These are phyloP conservation scores for Psittacula derbiana DNA, from an alignment of 2,797 vertebrate species.

Conservation along the genomic window DNA sequence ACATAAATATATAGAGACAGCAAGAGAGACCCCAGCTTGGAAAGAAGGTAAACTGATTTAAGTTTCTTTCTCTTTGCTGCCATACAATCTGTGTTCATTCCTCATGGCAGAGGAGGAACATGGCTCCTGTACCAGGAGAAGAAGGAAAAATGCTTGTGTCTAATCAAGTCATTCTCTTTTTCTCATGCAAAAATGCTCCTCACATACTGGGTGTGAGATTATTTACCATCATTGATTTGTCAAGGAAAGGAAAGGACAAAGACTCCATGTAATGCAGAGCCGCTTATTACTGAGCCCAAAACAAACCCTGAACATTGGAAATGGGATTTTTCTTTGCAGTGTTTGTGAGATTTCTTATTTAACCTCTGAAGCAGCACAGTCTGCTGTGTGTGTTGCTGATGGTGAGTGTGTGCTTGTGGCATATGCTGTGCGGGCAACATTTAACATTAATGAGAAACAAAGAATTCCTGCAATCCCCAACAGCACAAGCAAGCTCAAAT, in stretches of 20 bases:
- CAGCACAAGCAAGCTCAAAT: neutral
- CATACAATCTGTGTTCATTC: neutral
- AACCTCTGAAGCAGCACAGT: neutral
- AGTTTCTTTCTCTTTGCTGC: neutral
- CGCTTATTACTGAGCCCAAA: neutral
- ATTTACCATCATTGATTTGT: neutral
- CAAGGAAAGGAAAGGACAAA: neutral
- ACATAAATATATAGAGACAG: no score
- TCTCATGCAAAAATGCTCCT: neutral
- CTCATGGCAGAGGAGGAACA: neutral
- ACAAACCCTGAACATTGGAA: accelerated
- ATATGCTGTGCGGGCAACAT: neutral
- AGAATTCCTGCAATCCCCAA: neutral
- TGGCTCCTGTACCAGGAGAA: neutral
- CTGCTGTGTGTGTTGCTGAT: accelerated
- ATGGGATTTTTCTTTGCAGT: neutral
- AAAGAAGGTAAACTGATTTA: neutral
- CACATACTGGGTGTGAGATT: neutral
- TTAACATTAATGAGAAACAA: neutral
- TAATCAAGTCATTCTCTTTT: neutral
- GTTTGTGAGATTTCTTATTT: neutral
- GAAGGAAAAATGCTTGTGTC: neutral
- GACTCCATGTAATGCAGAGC: neutral
- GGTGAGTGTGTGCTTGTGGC: neutral
- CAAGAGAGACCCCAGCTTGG: neutral